Conservation (phyloP, 2,113 vertebrate species). For the Thermophis baileyi region DNA sequence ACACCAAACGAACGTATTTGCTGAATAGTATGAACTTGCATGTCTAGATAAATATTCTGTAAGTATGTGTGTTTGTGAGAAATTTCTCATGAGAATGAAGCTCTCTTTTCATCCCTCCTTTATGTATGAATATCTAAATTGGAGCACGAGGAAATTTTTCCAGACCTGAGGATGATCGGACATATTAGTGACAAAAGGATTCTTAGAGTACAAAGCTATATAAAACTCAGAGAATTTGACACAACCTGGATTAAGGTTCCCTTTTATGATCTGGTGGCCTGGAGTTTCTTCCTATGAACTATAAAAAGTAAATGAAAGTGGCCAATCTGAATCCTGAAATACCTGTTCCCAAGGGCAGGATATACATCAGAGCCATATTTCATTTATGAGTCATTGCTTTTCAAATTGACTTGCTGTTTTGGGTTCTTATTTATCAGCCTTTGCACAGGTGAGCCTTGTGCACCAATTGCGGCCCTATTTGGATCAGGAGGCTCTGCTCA, state of each 20-base stretch:
- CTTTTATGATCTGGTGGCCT: neutral
- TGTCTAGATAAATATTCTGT: neutral
- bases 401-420: neutral
- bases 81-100: neutral
- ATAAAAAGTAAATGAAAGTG: neutral
- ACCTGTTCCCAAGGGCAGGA: neutral
- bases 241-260: neutral
- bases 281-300: neutral
- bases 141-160: neutral
- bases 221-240: neutral
- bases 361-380: neutral
- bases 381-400: neutral
- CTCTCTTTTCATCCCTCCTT: neutral
- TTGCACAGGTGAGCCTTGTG: too few species aligned
- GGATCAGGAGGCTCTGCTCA: too few species aligned
- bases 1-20: neutral
- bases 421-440: neutral
- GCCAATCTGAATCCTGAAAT: neutral
- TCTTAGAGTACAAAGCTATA: neutral
- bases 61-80: neutral
- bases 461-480: too few species aligned
- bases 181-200: neutral
- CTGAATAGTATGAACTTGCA: neutral
- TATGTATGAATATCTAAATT: neutral
- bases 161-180: neutral